A percentile compares a stretch with the other conserved stretches of the same genome.
Conservation (phyloP, 2,888 invertebrate genomes). For the Liodrosophila aerea region DNA sequence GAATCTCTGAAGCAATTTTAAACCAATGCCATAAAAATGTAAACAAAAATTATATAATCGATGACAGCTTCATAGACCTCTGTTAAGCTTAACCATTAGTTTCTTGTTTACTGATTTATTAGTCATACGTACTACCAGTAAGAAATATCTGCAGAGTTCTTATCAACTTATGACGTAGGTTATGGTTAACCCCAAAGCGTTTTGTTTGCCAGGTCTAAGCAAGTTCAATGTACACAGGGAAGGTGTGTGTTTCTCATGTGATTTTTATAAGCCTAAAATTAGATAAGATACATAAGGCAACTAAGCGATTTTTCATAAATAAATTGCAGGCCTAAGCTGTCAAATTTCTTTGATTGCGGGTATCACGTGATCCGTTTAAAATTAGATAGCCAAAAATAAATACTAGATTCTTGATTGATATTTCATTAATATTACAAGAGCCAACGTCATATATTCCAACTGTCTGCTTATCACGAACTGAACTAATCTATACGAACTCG, state of each 20-base stretch:
- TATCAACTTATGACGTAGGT: conserved; percentile 21
- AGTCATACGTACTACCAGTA: conserved; percentile 5
- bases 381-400: conserved; percentile 38
- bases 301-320: background rate
- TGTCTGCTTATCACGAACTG: conserved; percentile 8
- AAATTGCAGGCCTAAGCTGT: background rate
- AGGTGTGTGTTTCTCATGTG: conserved; percentile 27
- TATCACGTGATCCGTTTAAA: conserved; percentile 16
- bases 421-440: conserved; percentile 14
- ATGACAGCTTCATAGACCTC: too few relatives aligned
- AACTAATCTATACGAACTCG: background rate
- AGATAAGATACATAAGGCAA: conserved; percentile 20
- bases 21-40: too few relatives aligned
- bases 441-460: conserved; percentile 23
- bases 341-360: too few relatives aligned
- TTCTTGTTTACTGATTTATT: too few relatives aligned
- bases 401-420: conserved; percentile 6
- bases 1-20: too few relatives aligned
- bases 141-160: conserved; percentile 4
- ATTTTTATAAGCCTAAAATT: conserved; percentile 24
- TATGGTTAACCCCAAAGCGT: conserved; percentile 8
- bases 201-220: conserved; percentile 13
- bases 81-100: too few relatives aligned
- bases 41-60: too few relatives aligned
- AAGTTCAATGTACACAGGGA: conserved; percentile 46